Conservation (phyloP, 2,888 invertebrate genomes). For the Caenorhabditis wallacei region DNA sequence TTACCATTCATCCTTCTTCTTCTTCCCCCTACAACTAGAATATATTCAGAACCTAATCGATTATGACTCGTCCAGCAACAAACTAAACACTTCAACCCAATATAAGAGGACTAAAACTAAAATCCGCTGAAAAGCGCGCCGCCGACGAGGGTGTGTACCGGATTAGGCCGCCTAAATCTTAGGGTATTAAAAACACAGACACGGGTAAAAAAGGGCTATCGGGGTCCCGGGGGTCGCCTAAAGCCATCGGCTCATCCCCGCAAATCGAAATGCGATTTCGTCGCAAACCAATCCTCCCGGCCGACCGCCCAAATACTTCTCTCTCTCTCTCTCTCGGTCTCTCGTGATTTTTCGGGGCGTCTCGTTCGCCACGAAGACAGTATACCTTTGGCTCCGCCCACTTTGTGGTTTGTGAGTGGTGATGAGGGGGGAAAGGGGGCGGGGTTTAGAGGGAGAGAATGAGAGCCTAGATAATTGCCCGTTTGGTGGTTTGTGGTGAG, state of each 20-base stretch:
- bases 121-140: conserved; percentile 22
- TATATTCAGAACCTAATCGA: too few species aligned
- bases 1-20: too few species aligned
- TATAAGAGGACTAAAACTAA: not conserved
- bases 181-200: conserved; percentile 67
- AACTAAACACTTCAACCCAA: too few species aligned
- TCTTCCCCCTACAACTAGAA: too few species aligned
- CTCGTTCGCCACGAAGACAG: not conserved
- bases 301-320: not conserved
- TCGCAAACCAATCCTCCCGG: conserved; percentile 28
- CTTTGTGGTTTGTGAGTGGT: not conserved
- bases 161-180: conserved; percentile 66
- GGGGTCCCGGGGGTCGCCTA: not conserved
- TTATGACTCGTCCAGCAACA: too few species aligned
- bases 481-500: too few species aligned
- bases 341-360: conserved; percentile 7
- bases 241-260: conserved; percentile 57
- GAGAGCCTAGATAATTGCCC: not conserved
- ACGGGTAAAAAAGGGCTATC: not conserved
- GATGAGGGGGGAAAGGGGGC: not conserved
- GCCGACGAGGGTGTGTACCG: not conserved
- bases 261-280: conserved; percentile 67
- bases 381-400: conserved; percentile 41
- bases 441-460: not conserved
- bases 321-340: conserved; percentile 17